A percentile compares a stretch with the other conserved stretches of the same genome.
phyloP scores from a whole-genome alignment of 2,113 vertebrate species.

The Formicarius rufipectus region DNA sequence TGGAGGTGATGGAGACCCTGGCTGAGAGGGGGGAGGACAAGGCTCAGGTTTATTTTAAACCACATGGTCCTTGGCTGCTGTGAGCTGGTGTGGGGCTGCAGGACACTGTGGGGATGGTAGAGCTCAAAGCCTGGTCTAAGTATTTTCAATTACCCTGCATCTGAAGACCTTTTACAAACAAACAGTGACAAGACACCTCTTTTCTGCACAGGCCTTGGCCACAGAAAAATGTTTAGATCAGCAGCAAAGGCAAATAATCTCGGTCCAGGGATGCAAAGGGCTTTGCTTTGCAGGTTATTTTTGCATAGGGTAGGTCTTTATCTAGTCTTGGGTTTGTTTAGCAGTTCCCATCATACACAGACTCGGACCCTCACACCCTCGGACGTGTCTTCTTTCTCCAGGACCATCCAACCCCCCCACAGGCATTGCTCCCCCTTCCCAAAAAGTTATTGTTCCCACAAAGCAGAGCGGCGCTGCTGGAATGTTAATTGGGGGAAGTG shows the following conservation, averaged over 20 bases:
- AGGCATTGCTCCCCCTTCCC: neutral
- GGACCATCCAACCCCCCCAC: neutral
- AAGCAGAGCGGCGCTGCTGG: conserved; percentile 33
- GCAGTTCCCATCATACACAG: neutral
- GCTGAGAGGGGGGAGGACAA: neutral
- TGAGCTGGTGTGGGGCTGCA: rapidly evolving
- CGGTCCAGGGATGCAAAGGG: neutral
- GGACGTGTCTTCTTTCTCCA: conserved; percentile 14
- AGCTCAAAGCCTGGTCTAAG: neutral
- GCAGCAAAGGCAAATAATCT: neutral
- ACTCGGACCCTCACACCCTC: neutral
- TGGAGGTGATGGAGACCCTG: neutral
- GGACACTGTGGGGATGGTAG: neutral
- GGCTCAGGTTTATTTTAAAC: neutral
- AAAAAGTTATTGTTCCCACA: conserved; percentile 55
- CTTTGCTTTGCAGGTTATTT: neutral
- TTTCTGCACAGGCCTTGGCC: neutral
- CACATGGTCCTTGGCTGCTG: rapidly evolving
- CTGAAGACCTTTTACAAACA: neutral
- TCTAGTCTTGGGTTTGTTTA: neutral
- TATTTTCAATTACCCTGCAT: neutral
- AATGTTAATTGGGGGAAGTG: conserved; percentile 72
- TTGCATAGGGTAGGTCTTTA: neutral
- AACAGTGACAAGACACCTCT: neutral
- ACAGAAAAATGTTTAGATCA: neutral